Base-by-base conservation (phyloP, 2,113 vertebrate genomes). In the Charadrius vociferus region DNA sequence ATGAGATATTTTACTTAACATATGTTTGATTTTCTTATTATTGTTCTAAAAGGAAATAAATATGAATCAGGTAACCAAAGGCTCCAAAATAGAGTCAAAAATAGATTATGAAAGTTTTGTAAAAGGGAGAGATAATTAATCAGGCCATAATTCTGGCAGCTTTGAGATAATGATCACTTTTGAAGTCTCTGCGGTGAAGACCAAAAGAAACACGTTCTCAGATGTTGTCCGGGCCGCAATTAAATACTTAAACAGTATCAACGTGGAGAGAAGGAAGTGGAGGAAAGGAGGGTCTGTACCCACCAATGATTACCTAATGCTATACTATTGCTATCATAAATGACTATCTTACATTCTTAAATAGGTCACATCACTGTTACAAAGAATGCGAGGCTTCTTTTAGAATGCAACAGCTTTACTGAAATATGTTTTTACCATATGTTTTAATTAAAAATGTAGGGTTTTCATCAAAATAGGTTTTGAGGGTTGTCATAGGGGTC, bases 371-470 rank as follows among this genome's bases (percentile, higher is more conserved):
- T 62, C 24, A 21, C 39, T 90, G 66, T 85, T 93, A 85, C 23
- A 88, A 80, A 88, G 66, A 93, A 90, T 17, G 55, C 92, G 30
- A 65, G 55, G 67, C 90, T 94, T 92, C 71, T 88, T 95, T 94
- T 86, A 96, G 90, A 92, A 83, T 9, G 37, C 45, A 96, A 80
- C 95, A 95, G 92, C 75, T 94, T 94, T 95, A 55, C 53, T 74
- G 78, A 95, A 96, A 96, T 96, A 94, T 83, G 79, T 43, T 95
- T 95, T 94, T 95, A 95, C 85, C 90, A 83, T 96, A 96, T 92
- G 87, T 70, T 93, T 93, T 93, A 95, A 97, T 96, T 95, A 92
- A 90, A 95, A 94, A 83, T 92, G 53, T 88, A 83, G 59, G 32
- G 1, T 22, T 73, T 92, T 81, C 16, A 93, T 88, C 53, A 86